phyloP scores from a whole-genome alignment of 2,797 vertebrate genomes.

The Oreochromis mossambicus region DNA sequence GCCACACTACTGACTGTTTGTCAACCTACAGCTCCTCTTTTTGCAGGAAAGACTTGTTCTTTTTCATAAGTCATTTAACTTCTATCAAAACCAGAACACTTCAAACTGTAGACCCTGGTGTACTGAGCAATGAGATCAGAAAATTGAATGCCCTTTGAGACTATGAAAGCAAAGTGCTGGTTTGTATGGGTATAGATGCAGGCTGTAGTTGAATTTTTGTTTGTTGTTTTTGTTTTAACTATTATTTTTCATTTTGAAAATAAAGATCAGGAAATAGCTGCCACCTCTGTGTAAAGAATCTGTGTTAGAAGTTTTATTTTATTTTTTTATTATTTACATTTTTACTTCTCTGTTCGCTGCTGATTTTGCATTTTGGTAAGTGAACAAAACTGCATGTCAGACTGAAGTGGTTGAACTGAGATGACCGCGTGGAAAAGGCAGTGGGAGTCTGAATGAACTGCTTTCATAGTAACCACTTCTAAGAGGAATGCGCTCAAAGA shows the following conservation, averaged over 20 bases:
- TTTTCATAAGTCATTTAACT: not conserved
- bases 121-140: not conserved
- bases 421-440: slow-evolving; percentile 49
- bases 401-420: slow-evolving; percentile 80
- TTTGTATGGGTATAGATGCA: not conserved
- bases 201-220: slow-evolving; percentile 16
- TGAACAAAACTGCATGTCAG: slow-evolving; percentile 81
- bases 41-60: not conserved
- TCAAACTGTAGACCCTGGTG: not conserved
- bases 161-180: not conserved
- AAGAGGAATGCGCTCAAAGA: slow-evolving; percentile 59
- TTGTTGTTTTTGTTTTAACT: not conserved
- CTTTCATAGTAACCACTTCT: slow-evolving; percentile 70
- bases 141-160: not conserved
- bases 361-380: slow-evolving; percentile 86
- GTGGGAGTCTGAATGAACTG: slow-evolving; percentile 65
- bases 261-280: slow-evolving; percentile 6
- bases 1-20: not conserved
- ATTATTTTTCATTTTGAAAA: slow-evolving; percentile 12
- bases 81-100: not conserved
- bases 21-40: not conserved
- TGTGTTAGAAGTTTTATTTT: slow-evolving; percentile 62
- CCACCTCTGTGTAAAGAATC: slow-evolving; percentile 9
- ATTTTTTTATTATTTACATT: slow-evolving; percentile 72
- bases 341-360: slow-evolving; percentile 83